Evolutionary conservation across 2,113 vertebrate genomes (phyloP), one percentile per base, ranked within the genome.

Genomic region (Recurvirostra avosetta): DNA sequence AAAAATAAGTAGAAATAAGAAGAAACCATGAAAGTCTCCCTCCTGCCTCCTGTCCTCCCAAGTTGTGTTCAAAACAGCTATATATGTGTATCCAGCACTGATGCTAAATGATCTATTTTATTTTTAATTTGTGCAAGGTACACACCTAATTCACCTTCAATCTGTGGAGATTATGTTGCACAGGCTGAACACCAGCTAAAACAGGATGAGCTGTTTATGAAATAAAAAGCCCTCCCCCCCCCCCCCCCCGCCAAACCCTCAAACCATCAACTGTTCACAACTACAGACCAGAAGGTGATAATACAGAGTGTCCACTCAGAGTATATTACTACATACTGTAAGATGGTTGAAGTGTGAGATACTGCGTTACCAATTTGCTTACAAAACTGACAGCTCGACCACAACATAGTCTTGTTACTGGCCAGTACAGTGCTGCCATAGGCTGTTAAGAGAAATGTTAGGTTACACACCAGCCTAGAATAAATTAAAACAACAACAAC

Each of bases 71-170:
- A 21, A 5, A 65, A 45, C 43, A 52, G 43, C 66, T 21, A 3
- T 11, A 34, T 13, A 40, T 4, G 15, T 43, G 11, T 12, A 21
- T 26, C 21, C 36, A 29, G 23, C 0, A 0, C 36, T 61, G 58
- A 26, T 70, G 45, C 53, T 53, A 17, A 82, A 45, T 9, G 22
- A 21, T 23, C 47, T 18, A 3, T 11, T 61, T 68, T 76, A 30
- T 25, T 50, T 45, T 45, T 45, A 45, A 55, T 34, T 16, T 55
- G 16, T 49, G 71, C 30, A 40, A 38, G 52, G 43, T 15, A 27
- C 12, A 7, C 22, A 12, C 13, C 20, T 30, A 36, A 52, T 26
- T 52, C 10, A 5, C 27, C 38, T 30, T 15, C 34, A 25, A 0
- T 29, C 7, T 29, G 30, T 41, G 43, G 76, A 59, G 17, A 27